phyloP scores from a whole-genome alignment of 2,113 vertebrate species.

The Amazona vittata region DNA sequence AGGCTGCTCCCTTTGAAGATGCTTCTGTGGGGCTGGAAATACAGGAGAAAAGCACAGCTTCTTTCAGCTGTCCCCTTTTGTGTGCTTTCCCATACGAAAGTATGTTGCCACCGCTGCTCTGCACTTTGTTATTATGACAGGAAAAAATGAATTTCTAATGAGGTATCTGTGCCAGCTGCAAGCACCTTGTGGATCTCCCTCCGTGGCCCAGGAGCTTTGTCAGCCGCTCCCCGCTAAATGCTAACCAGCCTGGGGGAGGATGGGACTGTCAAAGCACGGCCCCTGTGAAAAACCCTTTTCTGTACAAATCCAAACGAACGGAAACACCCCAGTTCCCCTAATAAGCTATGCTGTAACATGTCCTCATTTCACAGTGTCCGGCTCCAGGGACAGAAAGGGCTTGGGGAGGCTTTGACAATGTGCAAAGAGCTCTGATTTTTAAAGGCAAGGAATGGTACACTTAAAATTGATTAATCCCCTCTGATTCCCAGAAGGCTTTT shows the following conservation, averaged over 20 bases:
- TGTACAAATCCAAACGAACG: slow-evolving; percentile 41
- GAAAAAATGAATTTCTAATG: slow-evolving; percentile 86
- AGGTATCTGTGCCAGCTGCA: slow-evolving; percentile 81
- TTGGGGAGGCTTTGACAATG: background rate
- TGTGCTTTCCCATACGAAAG: slow-evolving; percentile 82
- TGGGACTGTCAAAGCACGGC: background rate
- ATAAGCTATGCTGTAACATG: slow-evolving; percentile 49
- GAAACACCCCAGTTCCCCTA: slow-evolving; percentile 20
- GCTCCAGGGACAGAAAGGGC: slow-evolving; percentile 12
- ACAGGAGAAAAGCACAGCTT: slow-evolving; percentile 81
- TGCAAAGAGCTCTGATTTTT: slow-evolving; percentile 21
- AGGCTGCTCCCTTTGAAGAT: slow-evolving; percentile 76
- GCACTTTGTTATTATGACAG: slow-evolving; percentile 83
- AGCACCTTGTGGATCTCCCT: slow-evolving; percentile 73
- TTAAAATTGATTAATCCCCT: slow-evolving; percentile 61
- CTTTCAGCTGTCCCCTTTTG: slow-evolving; percentile 82
- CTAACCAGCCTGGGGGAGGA: slow-evolving; percentile 33
- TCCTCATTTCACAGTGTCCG: slow-evolving; percentile 42
- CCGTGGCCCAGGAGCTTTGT: slow-evolving; percentile 62
- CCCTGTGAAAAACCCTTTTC: slow-evolving; percentile 43
- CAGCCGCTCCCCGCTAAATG: slow-evolving; percentile 51
- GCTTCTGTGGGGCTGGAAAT: slow-evolving; percentile 69
- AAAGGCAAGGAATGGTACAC: slow-evolving; percentile 25
- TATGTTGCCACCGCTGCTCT: slow-evolving; percentile 66
- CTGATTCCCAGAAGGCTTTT: slow-evolving; percentile 48